Conservation (phyloP, 2,797 vertebrate genomes). For the Neoniphon sammara region DNA sequence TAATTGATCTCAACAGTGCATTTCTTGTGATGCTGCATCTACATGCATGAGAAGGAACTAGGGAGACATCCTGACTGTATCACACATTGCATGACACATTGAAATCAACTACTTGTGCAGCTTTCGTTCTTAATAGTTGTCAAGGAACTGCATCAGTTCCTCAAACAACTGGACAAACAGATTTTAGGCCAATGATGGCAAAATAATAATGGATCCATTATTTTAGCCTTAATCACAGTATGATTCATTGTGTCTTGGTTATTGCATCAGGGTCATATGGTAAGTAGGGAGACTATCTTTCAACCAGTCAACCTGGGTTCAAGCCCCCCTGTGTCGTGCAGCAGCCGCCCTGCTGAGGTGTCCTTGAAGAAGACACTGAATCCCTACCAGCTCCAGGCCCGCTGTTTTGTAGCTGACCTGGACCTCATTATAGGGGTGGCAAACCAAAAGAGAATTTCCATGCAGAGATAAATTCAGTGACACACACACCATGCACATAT, state of each 20-base stretch:
- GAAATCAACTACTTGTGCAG: not conserved
- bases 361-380: not conserved
- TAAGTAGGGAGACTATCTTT: not conserved
- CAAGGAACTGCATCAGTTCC: not conserved
- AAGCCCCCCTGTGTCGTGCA: not conserved
- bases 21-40: not conserved
- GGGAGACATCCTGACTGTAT: too few relatives aligned
- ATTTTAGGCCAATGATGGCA: too few relatives aligned
- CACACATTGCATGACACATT: too few relatives aligned
- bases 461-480: not conserved
- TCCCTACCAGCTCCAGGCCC: not conserved
- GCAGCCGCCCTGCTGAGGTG: not conserved
- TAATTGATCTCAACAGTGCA: slow-evolving; percentile 8
- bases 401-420: not conserved
- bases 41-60: not conserved
- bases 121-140: not conserved
- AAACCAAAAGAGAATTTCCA: not conserved
- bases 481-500: not conserved
- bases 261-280: not conserved
- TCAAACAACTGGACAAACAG: not conserved
- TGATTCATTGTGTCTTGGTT: not conserved
- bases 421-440: slow-evolving; percentile 3
- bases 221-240: too few relatives aligned
- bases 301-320: not conserved
- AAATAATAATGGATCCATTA: too few relatives aligned